Conservation (phyloP, 2,797 vertebrate species). For the Micrastur ruficollis region DNA sequence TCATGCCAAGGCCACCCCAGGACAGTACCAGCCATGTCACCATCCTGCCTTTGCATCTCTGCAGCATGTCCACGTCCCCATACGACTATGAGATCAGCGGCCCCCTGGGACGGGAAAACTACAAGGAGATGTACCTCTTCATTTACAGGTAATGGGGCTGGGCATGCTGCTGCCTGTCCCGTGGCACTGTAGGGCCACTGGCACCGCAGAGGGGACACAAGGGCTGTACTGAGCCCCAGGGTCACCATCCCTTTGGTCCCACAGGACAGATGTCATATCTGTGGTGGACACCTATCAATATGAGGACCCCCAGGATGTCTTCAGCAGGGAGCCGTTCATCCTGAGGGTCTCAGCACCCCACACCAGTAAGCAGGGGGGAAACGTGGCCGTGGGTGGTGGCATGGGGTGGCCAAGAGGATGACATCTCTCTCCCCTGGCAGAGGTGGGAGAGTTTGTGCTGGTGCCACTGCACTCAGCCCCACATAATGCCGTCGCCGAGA, state of each 20-base stretch:
- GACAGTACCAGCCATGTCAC: background rate
- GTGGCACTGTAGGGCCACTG: accelerated
- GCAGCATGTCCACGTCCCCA: constrained; percentile 49
- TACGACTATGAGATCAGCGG: constrained; percentile 82
- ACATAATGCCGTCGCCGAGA: constrained; percentile 75
- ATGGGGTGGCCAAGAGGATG: accelerated
- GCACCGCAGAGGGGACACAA: accelerated
- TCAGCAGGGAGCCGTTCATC: constrained; percentile 88
- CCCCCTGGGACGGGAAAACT: constrained; percentile 83
- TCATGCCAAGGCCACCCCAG: background rate
- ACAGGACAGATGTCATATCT: constrained; percentile 76
- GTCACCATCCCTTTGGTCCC: background rate
- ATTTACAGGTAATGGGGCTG: constrained; percentile 83
- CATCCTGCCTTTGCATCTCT: background rate
- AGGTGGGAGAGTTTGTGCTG: constrained; percentile 75
- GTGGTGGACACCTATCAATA: constrained; percentile 85
- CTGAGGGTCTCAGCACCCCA: constrained; percentile 80
- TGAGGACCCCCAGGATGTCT: constrained; percentile 80
- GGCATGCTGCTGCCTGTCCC: background rate
- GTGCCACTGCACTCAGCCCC: constrained; percentile 89
- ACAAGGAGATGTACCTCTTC: constrained; percentile 91
- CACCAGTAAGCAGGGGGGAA: constrained; percentile 60
- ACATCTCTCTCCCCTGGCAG: constrained; percentile 54
- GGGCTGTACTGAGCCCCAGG: background rate
- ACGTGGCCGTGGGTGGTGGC: accelerated